Conservation (phyloP, 1,140 invertebrate genomes). For the Campoletis sonorensis region DNA sequence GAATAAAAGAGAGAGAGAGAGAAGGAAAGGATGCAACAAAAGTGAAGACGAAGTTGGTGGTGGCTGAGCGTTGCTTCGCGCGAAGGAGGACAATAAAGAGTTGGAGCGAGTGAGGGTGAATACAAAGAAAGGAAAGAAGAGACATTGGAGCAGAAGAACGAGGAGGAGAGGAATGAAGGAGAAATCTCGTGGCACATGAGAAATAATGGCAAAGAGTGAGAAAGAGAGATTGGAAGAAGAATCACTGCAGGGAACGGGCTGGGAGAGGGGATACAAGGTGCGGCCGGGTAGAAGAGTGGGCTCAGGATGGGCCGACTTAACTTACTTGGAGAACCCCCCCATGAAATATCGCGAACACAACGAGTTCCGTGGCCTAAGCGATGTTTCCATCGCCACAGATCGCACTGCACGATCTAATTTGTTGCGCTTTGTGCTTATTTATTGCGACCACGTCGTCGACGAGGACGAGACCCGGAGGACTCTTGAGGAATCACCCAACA, state of each 20-base stretch:
- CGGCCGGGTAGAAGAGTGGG: slow-evolving; percentile 57
- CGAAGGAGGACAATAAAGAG: slow-evolving; percentile 47
- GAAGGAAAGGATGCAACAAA: slow-evolving; percentile 19
- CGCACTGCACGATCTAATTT: slow-evolving; percentile 65
- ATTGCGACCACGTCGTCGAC: slow-evolving; percentile 58
- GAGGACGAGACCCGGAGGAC: slow-evolving; percentile 47
- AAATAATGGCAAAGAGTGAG: slow-evolving; percentile 37
- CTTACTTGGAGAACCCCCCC: slow-evolving; percentile 56
- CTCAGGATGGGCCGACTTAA: slow-evolving; percentile 56
- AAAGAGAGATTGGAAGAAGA: slow-evolving; percentile 22
- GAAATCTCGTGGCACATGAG: slow-evolving; percentile 46
- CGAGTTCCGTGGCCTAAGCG: slow-evolving; percentile 56
- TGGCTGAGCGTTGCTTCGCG: slow-evolving; percentile 40
- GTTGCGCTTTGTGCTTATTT: slow-evolving; percentile 65
- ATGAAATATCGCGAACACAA: slow-evolving; percentile 68
- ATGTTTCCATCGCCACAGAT: slow-evolving; percentile 62
- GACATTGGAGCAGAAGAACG: slow-evolving; percentile 26
- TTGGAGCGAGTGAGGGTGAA: slow-evolving; percentile 14
- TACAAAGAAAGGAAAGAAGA: slow-evolving; percentile 32
- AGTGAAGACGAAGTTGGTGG: slow-evolving; percentile 44
- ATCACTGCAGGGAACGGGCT: slow-evolving; percentile 11
- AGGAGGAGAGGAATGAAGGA: slow-evolving; percentile 49
- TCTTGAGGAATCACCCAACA: neutral
- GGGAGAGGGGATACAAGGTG: slow-evolving; percentile 62
- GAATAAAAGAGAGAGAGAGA: too few species aligned